Evolutionary conservation across 2,888 invertebrate species (phyloP).

Genomic region (Anarsia innoxiella): DNA sequence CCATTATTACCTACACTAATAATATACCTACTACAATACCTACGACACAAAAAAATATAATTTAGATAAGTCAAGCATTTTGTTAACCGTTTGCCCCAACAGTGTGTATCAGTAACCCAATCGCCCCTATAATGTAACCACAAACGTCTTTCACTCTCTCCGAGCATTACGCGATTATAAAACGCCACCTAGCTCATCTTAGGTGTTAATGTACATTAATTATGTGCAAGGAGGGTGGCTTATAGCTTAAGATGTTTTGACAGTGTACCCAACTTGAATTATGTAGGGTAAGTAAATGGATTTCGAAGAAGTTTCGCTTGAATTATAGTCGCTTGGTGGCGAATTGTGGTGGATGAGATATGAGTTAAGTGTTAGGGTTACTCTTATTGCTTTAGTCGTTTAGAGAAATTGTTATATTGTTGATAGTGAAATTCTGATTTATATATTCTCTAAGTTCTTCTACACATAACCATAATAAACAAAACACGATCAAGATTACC

Average conservation of each 20-base stretch:
- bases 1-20: too few species aligned
- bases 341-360: constrained; percentile 11
- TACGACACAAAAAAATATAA: too few species aligned
- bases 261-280: constrained; percentile 46
- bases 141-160: constrained; percentile 38
- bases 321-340: constrained; percentile 19
- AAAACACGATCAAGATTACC: too few species aligned
- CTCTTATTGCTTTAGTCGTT: background rate
- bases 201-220: constrained; percentile 64
- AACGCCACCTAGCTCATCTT: constrained; percentile 44
- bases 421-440: too few species aligned
- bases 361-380: background rate
- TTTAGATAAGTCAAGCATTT: background rate
- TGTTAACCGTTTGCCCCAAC: constrained; percentile 4
- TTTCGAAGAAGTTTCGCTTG: constrained; percentile 25
- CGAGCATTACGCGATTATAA: constrained; percentile 44
- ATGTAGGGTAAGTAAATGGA: constrained; percentile 38
- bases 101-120: constrained; percentile 40
- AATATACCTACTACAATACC: too few species aligned
- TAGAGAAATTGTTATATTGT: background rate
- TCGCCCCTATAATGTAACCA: constrained; percentile 41
- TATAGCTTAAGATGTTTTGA: constrained; percentile 46
- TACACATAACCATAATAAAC: too few species aligned
- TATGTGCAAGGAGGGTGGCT: constrained; percentile 35
- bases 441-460: too few species aligned